Evolutionary conservation across 2,888 invertebrate species (phyloP).

Genomic region (Hydrotaea cyrtoneurina): DNA sequence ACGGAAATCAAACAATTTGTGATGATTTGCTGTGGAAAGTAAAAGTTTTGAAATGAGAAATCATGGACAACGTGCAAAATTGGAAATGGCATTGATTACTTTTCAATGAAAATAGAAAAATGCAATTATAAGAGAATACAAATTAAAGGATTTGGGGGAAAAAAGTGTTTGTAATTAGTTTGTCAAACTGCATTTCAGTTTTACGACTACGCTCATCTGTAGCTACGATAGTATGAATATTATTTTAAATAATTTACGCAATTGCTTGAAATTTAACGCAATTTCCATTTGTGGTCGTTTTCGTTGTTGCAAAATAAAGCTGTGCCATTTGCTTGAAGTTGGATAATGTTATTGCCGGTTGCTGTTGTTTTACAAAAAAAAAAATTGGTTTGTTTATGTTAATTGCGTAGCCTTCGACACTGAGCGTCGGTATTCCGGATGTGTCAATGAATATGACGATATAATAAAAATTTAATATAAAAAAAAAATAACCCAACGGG

Average conservation of each 20-base stretch:
- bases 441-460: no score
- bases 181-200: no score
- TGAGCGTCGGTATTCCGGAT: no score
- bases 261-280: neutral
- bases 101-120: no score
- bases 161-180: no score
- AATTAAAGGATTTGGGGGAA: no score
- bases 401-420: neutral
- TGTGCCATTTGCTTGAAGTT: neutral
- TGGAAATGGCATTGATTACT: no score
- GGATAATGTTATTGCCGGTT: neutral
- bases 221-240: neutral
- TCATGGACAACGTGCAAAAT: no score
- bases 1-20: constrained; percentile 25
- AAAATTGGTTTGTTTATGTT: neutral
- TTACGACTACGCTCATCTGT: neutral
- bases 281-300: neutral
- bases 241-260: neutral
- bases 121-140: no score
- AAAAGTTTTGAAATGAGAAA: constrained; percentile 6
- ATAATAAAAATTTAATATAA: no score
- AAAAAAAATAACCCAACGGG: no score
- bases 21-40: neutral
- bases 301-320: neutral
- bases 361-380: neutral